Evolutionary conservation across 2,888 invertebrate species (phyloP).

Genomic region (Synergus japonicus): DNA sequence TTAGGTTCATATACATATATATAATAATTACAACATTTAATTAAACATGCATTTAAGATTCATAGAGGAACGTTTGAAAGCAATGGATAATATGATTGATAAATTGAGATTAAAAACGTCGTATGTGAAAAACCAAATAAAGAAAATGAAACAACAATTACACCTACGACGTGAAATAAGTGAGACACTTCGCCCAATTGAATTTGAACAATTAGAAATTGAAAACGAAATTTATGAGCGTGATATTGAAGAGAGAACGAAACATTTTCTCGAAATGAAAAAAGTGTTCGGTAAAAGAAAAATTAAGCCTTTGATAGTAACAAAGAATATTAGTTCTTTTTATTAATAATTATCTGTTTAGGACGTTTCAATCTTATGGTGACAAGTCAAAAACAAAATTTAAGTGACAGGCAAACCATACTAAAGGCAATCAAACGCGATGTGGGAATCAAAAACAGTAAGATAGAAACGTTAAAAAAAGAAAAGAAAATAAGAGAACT

Average conservation of each 20-base stretch:
- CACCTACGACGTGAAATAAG: slow-evolving; percentile 80
- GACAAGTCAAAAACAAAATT: slow-evolving; percentile 80
- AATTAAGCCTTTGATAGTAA: background rate
- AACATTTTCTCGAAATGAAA: slow-evolving; percentile 80
- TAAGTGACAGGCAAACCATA: slow-evolving; percentile 79
- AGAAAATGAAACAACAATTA: slow-evolving; percentile 80
- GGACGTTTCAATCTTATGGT: slow-evolving; percentile 79
- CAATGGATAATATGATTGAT: slow-evolving; percentile 79
- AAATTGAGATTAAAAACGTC: slow-evolving; percentile 81
- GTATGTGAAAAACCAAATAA: slow-evolving; percentile 79
- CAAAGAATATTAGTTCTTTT: background rate
- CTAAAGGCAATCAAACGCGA: slow-evolving; percentile 76
- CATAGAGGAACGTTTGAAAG: slow-evolving; percentile 82
- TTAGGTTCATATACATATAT: too few species aligned
- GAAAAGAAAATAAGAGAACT: slow-evolving; percentile 75
- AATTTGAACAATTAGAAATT: slow-evolving; percentile 83
- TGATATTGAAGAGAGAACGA: slow-evolving; percentile 80
- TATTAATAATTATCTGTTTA: slow-evolving; percentile 45
- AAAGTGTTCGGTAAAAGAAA: slow-evolving; percentile 78
- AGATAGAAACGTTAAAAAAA: slow-evolving; percentile 75
- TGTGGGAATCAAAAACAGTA: slow-evolving; percentile 74
- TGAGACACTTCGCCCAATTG: slow-evolving; percentile 81
- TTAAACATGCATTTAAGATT: slow-evolving; percentile 76
- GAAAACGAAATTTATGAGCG: slow-evolving; percentile 80
- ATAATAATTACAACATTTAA: background rate